Conservation (phyloP, 2,113 vertebrate genomes). For the Cavia porcellus region DNA sequence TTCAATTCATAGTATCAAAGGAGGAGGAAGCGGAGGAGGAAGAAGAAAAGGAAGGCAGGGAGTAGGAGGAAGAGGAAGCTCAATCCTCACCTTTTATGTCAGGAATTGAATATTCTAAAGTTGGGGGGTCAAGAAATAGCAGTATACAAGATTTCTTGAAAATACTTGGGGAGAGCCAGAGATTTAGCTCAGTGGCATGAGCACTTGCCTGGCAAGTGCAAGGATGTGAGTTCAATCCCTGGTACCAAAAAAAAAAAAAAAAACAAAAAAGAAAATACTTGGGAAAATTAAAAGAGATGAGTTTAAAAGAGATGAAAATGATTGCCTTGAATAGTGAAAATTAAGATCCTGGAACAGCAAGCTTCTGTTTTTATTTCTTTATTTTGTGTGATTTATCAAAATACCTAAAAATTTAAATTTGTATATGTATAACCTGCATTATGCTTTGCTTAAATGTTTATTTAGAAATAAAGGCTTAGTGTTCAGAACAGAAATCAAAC, state of each 20-base stretch:
- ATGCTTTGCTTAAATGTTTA: conserved; percentile 2
- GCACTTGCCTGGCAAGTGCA: too few species aligned
- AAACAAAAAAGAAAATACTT: not conserved
- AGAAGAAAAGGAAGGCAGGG: not conserved
- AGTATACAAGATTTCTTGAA: conserved; percentile 27
- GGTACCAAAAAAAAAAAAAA: too few species aligned
- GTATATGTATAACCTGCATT: not conserved
- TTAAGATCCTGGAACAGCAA: not conserved
- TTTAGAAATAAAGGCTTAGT: conserved; percentile 35
- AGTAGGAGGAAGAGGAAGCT: not conserved
- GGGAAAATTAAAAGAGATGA: not conserved
- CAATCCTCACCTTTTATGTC: not conserved
- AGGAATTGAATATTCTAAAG: conserved; percentile 6
- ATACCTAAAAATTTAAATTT: not conserved
- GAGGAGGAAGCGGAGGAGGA: not conserved
- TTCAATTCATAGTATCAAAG: not conserved
- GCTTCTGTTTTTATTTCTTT: not conserved
- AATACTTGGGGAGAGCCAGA: not conserved
- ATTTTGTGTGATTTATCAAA: conserved; percentile 32
- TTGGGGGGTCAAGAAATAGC: not conserved
- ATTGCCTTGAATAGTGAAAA: not conserved
- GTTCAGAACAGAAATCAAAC: conserved; percentile 57
- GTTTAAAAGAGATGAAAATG: not conserved
- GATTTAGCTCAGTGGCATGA: too few species aligned
- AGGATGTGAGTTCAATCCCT: too few species aligned